phyloP scores from a whole-genome alignment of 2,888 invertebrate species.

The Nasonia oneida region DNA sequence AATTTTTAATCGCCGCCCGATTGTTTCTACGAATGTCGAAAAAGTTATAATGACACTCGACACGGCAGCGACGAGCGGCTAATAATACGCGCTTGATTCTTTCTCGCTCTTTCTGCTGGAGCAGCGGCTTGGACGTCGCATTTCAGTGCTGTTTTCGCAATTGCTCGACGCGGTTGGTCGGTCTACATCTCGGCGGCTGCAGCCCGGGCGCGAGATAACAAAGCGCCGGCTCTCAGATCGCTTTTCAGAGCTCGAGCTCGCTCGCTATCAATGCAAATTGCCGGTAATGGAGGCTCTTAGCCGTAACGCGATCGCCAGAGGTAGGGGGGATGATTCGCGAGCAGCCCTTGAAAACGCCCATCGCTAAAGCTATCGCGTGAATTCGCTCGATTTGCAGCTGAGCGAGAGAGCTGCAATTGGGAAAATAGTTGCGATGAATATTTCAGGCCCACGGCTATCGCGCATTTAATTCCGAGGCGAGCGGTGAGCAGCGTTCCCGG shows the following conservation, averaged over 20 bases:
- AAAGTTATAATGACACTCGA: neutral
- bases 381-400: constrained; percentile 49
- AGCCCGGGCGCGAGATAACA: constrained; percentile 65
- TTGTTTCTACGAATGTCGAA: neutral
- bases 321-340: neutral
- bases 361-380: constrained; percentile 52
- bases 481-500: neutral
- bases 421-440: constrained; percentile 32
- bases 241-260: constrained; percentile 69
- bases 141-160: too few relatives aligned
- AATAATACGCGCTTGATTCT: neutral
- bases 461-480: neutral
- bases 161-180: neutral
- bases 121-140: too few relatives aligned
- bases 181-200: neutral
- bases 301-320: constrained; percentile 72
- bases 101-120: too few relatives aligned
- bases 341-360: constrained; percentile 11
- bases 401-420: constrained; percentile 59
- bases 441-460: neutral
- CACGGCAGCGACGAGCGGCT: neutral
- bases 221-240: constrained; percentile 75
- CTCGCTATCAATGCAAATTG: constrained; percentile 77
- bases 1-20: constrained; percentile 17
- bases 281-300: constrained; percentile 76